These are phyloP conservation scores for Melinaea marsaeus DNA, from an alignment of 2,888 invertebrate genomes.

Conservation along the genomic window DNA sequence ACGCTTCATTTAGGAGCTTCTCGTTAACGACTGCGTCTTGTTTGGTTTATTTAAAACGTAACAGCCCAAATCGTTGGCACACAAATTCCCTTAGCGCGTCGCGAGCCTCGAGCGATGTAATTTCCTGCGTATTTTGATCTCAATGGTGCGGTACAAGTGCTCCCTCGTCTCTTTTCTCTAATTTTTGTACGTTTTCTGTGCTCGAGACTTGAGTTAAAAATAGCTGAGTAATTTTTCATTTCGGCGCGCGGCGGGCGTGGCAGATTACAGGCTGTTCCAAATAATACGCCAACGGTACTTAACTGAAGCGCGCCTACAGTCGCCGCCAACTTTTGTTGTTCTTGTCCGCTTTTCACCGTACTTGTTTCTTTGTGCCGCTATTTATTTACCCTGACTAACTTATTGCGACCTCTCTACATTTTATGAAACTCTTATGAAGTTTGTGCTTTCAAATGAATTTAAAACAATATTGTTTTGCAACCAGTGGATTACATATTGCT, in stretches of 20 bases:
- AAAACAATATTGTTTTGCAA: constrained; percentile 49
- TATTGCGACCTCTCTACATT: constrained; percentile 48
- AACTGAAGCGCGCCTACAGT: constrained; percentile 62
- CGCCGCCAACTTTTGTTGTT: constrained; percentile 61
- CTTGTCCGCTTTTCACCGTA: constrained; percentile 58
- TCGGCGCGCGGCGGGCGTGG: constrained; percentile 73
- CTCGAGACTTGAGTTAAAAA: constrained; percentile 73
- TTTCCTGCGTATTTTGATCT: constrained; percentile 77
- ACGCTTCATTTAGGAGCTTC: constrained; percentile 40
- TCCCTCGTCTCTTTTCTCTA: constrained; percentile 74
- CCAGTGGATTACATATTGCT: constrained; percentile 41
- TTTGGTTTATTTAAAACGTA: constrained; percentile 72
- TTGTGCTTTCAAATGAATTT: constrained; percentile 53
- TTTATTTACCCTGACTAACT: constrained; percentile 53
- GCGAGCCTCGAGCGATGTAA: constrained; percentile 65
- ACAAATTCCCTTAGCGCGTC: constrained; percentile 58
- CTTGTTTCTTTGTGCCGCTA: constrained; percentile 54
- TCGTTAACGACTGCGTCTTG: constrained; percentile 64
- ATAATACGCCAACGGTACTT: constrained; percentile 70
- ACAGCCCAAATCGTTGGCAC: constrained; percentile 69
- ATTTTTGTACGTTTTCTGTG: constrained; percentile 76
- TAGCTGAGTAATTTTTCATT: constrained; percentile 76
- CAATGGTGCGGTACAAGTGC: constrained; percentile 76
- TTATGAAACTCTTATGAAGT: constrained; percentile 57
- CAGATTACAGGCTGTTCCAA: constrained; percentile 74